These are phyloP conservation scores for Trachelus tabidus DNA, from an alignment of 2,888 invertebrate genomes.

Conservation along the genomic window DNA sequence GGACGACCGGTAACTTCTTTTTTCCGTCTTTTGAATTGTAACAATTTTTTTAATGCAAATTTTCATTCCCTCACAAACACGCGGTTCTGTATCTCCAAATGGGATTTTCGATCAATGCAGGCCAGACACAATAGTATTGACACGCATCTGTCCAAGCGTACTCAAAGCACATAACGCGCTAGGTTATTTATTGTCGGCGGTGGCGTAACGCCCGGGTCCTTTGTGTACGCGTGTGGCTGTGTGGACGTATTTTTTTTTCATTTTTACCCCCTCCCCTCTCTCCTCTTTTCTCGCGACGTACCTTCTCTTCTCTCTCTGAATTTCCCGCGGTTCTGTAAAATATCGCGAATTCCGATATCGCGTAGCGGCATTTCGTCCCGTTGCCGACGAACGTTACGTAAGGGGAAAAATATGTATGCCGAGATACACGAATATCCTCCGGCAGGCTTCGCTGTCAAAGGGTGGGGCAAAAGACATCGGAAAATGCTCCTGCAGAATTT, in stretches of 20 bases:
- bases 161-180: neutral
- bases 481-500: neutral
- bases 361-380: neutral
- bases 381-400: neutral
- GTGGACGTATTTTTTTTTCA: neutral
- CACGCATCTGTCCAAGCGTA: neutral
- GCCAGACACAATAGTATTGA: neutral
- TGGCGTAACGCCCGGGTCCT: neutral
- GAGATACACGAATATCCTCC: neutral
- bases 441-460: neutral
- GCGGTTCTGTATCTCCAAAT: neutral
- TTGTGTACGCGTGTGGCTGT: neutral
- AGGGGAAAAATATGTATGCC: neutral
- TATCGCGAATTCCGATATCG: neutral
- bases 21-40: neutral
- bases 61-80: neutral
- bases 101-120: neutral
- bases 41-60: neutral
- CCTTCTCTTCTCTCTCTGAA: neutral
- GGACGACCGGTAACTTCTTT: neutral
- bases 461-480: neutral
- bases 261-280: too few relatives aligned
- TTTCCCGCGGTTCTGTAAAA: neutral
- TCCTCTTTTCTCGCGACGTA: neutral
- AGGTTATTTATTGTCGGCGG: neutral